Percentiles rank a stretch among this genome's conserved stretches.
Evolutionary conservation across 23 tunicate genomes (phyloP).

Genomic region (Styela plicata): DNA sequence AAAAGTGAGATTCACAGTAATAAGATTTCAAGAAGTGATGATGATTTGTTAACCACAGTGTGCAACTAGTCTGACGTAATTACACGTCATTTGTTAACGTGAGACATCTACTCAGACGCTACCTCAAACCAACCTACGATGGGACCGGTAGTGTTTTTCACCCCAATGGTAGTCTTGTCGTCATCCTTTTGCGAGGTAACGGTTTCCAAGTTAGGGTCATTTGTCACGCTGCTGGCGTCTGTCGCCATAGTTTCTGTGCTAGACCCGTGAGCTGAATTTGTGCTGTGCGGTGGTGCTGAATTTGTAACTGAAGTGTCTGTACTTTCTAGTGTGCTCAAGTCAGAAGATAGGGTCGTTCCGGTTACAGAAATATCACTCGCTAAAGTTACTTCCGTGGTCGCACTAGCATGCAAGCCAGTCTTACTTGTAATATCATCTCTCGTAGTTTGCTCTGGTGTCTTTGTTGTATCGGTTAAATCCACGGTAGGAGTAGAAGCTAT

Average conservation of each 20-base stretch:
- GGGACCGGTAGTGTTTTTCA: background rate
- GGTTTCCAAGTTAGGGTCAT: background rate
- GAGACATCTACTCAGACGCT: background rate
- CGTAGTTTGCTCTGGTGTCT: background rate
- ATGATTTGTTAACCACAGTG: no score
- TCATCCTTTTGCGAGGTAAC: background rate
- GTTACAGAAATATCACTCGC: background rate
- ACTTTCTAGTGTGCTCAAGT: background rate
- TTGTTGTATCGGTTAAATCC: background rate
- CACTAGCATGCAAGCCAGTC: background rate
- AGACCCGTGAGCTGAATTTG: background rate
- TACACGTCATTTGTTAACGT: background rate
- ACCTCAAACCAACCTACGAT: background rate
- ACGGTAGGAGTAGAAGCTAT: background rate
- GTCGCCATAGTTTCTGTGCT: background rate
- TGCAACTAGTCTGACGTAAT: background rate
- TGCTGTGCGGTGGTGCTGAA: background rate
- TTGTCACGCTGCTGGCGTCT: background rate
- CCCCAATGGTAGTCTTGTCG: background rate
- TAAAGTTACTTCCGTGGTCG: background rate
- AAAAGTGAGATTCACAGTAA: no score
- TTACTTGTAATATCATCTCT: background rate
- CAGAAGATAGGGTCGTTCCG: background rate
- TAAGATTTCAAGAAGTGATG: no score
- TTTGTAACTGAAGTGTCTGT: background rate